These are phyloP conservation scores for Calliopum simillimum DNA, from an alignment of 2,888 invertebrate species.

Conservation along the genomic window DNA sequence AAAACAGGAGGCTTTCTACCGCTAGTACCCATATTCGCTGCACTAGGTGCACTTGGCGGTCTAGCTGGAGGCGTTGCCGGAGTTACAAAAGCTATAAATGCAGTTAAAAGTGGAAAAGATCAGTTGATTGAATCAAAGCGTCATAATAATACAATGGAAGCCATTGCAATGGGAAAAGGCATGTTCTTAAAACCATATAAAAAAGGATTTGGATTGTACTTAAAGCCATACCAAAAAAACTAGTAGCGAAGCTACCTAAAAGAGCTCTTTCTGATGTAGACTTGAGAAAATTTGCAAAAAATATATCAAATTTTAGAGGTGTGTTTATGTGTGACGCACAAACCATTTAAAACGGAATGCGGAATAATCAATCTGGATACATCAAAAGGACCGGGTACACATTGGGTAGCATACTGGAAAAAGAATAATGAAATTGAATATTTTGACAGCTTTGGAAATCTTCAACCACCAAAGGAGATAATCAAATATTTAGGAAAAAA, in stretches of 20 bases:
- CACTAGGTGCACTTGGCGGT: conserved; percentile 45
- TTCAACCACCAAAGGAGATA: conserved; percentile 55
- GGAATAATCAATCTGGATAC: conserved; percentile 50
- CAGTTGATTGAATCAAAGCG: conserved; percentile 53
- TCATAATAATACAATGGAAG: no score
- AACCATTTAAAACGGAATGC: conserved; percentile 31
- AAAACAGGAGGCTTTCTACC: conserved; percentile 56
- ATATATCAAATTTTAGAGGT: conserved; percentile 50
- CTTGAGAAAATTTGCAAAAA: conserved; percentile 43
- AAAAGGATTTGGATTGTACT: conserved; percentile 39
- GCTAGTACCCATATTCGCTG: conserved; percentile 59
- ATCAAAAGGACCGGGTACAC: conserved; percentile 51
- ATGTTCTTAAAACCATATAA: conserved; percentile 53
- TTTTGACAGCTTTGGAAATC: conserved; percentile 62
- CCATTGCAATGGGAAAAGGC: conserved; percentile 48
- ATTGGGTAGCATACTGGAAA: conserved; percentile 62
- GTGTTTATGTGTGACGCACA: conserved; percentile 45
- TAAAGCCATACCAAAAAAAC: conserved; percentile 47
- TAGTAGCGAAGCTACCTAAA: conserved; percentile 50
- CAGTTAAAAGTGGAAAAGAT: conserved; percentile 53
- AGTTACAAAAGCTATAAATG: conserved; percentile 58
- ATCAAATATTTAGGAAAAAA: conserved; percentile 48
- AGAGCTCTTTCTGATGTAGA: conserved; percentile 48
- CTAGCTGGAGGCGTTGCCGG: conserved; percentile 58
- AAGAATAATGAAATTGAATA: conserved; percentile 52